Percentiles rank a stretch among this genome's conserved stretches.
Conservation (phyloP, 2,888 invertebrate genomes). For the Sthenelais limicola region DNA sequence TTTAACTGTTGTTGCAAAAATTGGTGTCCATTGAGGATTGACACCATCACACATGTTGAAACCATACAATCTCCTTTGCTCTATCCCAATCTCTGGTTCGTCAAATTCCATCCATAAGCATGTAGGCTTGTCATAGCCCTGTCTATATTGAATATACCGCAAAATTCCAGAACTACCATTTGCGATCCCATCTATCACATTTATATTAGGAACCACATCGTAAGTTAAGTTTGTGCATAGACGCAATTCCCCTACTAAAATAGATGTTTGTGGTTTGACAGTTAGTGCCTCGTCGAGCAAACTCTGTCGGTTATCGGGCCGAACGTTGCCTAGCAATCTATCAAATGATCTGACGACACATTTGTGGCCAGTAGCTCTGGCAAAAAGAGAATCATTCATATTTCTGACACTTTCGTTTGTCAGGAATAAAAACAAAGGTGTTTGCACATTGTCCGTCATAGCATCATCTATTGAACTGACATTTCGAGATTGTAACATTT, state of each 20-base stretch:
- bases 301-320: not conserved
- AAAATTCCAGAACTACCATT: not conserved
- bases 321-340: not conserved
- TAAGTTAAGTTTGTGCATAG: not conserved
- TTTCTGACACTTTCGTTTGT: not conserved
- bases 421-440: not conserved
- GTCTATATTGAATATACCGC: not conserved
- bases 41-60: not conserved
- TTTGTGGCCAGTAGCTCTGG: not conserved
- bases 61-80: not conserved
- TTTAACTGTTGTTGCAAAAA: not conserved
- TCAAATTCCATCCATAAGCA: not conserved
- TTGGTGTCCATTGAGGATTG: not conserved
- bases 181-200: not conserved
- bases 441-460: not conserved
- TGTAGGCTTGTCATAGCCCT: not conserved
- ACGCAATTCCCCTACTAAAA: not conserved
- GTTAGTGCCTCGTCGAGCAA: not conserved
- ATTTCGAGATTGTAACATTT: not conserved
- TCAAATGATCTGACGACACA: not conserved
- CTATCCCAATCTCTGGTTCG: not conserved
- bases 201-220: not conserved
- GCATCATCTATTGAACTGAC: not conserved
- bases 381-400: not conserved
- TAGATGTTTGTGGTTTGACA: not conserved